Evolutionary conservation across 2,113 vertebrate species (phyloP).

Genomic region (Phrynosoma blainvillii): DNA sequence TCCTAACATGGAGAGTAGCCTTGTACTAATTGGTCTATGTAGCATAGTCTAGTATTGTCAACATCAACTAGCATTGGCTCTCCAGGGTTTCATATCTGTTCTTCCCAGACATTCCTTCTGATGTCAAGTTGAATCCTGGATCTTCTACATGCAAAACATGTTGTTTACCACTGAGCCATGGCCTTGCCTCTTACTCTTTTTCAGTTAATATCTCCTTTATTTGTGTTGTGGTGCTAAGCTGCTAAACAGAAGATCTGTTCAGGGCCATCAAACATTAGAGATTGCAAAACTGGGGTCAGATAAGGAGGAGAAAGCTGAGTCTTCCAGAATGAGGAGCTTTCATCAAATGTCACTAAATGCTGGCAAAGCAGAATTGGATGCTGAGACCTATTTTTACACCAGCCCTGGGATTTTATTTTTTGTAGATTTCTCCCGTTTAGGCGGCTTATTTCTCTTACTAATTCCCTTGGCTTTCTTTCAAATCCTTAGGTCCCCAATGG

Average conservation of each 20-base stretch:
- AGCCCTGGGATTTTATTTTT: neutral
- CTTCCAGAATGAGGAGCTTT: neutral
- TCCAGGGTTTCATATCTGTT: neutral
- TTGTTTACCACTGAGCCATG: neutral
- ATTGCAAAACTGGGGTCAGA: neutral
- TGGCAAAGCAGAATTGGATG: neutral
- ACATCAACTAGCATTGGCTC: neutral
- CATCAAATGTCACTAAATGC: neutral
- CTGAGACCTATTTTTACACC: neutral
- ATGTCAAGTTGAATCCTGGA: neutral
- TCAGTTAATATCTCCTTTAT: neutral
- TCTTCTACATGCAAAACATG: neutral
- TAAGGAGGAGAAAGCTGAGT: neutral
- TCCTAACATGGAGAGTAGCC: neutral
- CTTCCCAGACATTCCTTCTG: neutral
- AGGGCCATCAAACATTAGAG: neutral
- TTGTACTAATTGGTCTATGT: neutral
- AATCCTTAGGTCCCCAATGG: neutral
- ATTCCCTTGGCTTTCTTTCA: conserved; percentile 45
- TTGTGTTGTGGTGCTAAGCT: neutral
- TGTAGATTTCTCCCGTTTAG: neutral
- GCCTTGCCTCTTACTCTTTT: neutral
- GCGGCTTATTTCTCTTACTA: neutral
- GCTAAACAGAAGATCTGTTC: neutral
- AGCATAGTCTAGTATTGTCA: too few relatives aligned